Evolutionary conservation across 2,113 vertebrate species (phyloP).

Genomic region (Brachyhypopomus gauderio): DNA sequence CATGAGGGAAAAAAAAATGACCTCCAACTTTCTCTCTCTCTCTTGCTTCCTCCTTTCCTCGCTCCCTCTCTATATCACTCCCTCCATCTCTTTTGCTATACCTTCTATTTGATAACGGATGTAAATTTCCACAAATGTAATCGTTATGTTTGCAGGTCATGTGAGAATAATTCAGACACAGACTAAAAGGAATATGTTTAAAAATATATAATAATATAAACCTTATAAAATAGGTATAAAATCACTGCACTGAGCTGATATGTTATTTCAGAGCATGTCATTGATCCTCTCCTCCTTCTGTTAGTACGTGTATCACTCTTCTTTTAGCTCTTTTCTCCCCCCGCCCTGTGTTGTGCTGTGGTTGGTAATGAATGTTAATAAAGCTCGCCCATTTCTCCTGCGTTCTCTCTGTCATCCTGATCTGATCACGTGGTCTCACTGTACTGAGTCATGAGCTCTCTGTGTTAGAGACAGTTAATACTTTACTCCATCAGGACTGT

Average conservation of each 20-base stretch:
- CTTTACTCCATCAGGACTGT: constrained; percentile 57
- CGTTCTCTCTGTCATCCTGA: constrained; percentile 58
- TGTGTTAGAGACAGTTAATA: constrained; percentile 49
- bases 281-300: not conserved
- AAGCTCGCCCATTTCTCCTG: constrained; percentile 51
- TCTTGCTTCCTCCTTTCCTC: not conserved
- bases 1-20: too few species aligned
- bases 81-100: too few species aligned
- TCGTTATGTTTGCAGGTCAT: too few species aligned
- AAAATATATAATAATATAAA: too few species aligned
- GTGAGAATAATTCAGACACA: not conserved
- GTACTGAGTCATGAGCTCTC: constrained; percentile 36
- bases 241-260: constrained; percentile 4
- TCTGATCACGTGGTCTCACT: constrained; percentile 54
- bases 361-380: constrained; percentile 63
- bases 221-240: not conserved
- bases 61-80: not conserved
- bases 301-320: constrained; percentile 17
- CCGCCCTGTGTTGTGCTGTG: constrained; percentile 46
- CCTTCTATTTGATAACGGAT: too few species aligned
- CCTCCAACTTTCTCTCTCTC: too few species aligned
- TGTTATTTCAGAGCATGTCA: constrained; percentile 6
- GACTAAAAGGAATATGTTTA: constrained; percentile 14
- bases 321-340: constrained; percentile 22
- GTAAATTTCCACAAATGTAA: too few species aligned